Evolutionary conservation across 2,888 invertebrate species (phyloP), one percentile per base, ranked within the genome.

Genomic region (Sinhomidia bicolor): DNA sequence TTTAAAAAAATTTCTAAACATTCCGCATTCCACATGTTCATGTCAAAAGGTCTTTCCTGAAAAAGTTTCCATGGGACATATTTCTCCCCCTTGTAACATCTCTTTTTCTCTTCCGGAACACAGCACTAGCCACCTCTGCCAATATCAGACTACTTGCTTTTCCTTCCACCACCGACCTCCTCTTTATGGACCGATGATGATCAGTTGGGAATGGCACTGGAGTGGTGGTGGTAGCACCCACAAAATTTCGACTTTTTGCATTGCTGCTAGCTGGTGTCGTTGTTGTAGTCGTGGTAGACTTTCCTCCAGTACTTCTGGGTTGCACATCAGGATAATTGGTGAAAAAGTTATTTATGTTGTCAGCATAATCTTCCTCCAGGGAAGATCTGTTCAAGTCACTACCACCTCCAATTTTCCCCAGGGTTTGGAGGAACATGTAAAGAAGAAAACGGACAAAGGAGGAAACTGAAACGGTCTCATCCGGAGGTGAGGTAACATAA

Each of bases 381-480:
- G 78, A 78, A 32, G 54, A 44, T 14, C 76, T 60, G 20, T 41
- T 26, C 41, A 29, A 23, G 14, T 82, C 65, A 17, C 78, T 60
- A 9, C 51, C 62, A n/a, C 82, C 82, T 10, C 85, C 65, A 62
- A 85, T 44, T 78, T 85, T 85, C 0, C 32, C 6, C 9, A 85
- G 36, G 1, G 85, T 62, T 41, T 85, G 85, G 32, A 85, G 85
- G 17, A 85, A 85, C 47, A 85, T 65, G 85, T 85, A 78, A 12
- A 85, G 32, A 29, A 85, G 85, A 20, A 78, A 85, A 12, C 85
- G 85, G 17, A 81, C 32, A 23, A 89, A 89, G 32, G 89, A 89
- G 26, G 85, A 65, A 6, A 85, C 17, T 47, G 81, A 65, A 5
- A 85, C 81, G 10, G 74, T 41, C 51, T 85, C 89, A 60, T 65